phyloP scores from a whole-genome alignment of 2,797 vertebrate genomes.

The Parotocinclus haroldoi region DNA sequence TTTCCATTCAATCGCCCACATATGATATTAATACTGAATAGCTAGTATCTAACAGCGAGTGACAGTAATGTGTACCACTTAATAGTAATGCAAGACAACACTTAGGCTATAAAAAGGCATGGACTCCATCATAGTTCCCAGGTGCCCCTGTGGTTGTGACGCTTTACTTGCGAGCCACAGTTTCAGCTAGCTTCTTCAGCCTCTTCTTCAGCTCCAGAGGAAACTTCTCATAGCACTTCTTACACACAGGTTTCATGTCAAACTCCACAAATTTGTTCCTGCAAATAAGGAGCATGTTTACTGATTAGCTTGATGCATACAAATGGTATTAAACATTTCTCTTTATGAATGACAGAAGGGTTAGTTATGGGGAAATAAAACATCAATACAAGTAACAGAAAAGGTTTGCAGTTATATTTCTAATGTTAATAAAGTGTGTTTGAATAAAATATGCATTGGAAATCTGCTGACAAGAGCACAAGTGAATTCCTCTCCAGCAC shows the following conservation, averaged over 20 bases:
- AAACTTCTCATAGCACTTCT: slow-evolving; percentile 98
- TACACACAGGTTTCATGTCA: slow-evolving; percentile 99
- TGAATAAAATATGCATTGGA: too few relatives aligned
- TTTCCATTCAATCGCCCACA: not conserved
- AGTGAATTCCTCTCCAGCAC: too few relatives aligned
- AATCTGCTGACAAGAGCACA: too few relatives aligned
- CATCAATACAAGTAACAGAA: too few relatives aligned
- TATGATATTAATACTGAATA: not conserved
- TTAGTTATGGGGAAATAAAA: too few relatives aligned
- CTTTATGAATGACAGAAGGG: too few relatives aligned
- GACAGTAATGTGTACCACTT: not conserved
- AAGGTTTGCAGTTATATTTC: too few relatives aligned
- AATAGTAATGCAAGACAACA: slow-evolving; percentile 4
- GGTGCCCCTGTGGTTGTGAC: slow-evolving; percentile 8
- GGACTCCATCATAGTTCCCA: slow-evolving; percentile 14
- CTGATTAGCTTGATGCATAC: too few relatives aligned
- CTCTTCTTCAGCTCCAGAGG: slow-evolving; percentile 98
- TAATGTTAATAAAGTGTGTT: too few relatives aligned
- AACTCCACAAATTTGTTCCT: slow-evolving; percentile 99
- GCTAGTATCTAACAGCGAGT: not conserved
- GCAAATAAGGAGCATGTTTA: slow-evolving; percentile 31
- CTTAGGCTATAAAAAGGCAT: slow-evolving; percentile 13
- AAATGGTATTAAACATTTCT: too few relatives aligned
- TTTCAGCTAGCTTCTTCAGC: slow-evolving; percentile 94
- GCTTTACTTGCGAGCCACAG: slow-evolving; percentile 85